Base-by-base conservation (phyloP, 2,113 vertebrate species). In the Neoarius graeffei region DNA sequence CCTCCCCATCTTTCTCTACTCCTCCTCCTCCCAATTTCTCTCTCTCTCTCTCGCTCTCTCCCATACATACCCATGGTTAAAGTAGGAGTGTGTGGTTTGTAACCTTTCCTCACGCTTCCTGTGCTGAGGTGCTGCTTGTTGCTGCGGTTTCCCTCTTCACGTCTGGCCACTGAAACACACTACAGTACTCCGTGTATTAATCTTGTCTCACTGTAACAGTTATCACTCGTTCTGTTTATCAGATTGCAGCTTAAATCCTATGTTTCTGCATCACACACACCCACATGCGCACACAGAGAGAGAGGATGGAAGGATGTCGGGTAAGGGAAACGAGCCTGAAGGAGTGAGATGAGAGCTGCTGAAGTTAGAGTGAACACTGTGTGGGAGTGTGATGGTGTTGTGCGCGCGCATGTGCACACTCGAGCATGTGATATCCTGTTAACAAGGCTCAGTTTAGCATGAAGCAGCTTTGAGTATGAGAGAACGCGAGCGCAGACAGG, bases 221-320 rank as follows among this genome's bases (percentile, higher is more conserved):
- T 90, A 84, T 89, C 85, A 85, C 91, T 91, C 91, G 85, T 92
- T 93, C 91, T 89, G 88, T 92, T 94, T 90, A 89, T 85, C 74
- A 89, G 91, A 91, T 89, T 92, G 91, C 91, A 94, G 92, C 85
- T 91, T 88, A 92, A 94, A 94, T 93, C 93, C 92, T 86, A 89
- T 90, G 59, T 92, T 95, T 93, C 86, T 62, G 84, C 85, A 84
- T 27, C 62, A 7, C 10, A 2, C 83, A 9, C 85, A 6, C 57
- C 27, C 27, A 50, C 54, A 57, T 76, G 42, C 76, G 23, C 35
- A 56, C 82, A 84, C 62, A 5, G 2, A 67, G 35, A 91, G 81
- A 84, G 86, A 89, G 86, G 88, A 89, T 81, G 79, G 91, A 92
- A 85, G 83, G 89, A 91, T 90, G 64, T 81, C 91, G 91, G 86